Base-by-base conservation (phyloP, 1,140 invertebrate genomes). In the Colletes latitarsis region DNA sequence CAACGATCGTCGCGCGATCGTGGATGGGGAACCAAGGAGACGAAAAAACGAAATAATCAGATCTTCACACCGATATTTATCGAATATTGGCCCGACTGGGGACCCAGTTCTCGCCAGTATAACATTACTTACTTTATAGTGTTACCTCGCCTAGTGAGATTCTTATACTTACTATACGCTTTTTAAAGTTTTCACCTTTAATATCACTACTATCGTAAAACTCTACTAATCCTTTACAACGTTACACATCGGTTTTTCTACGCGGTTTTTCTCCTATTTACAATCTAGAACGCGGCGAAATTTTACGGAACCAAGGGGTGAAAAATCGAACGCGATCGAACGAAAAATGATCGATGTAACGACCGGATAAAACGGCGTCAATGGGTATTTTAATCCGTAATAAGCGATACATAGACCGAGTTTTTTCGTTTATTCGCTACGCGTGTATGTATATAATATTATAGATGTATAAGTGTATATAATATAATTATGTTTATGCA, bases 11-110 rank as follows among this genome's bases (percentile, higher is more conserved):
- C 12, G 17, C 19, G 19, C 41, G 58, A 79, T 73, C 60, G 46
- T 49, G 69, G 53, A 63, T 41, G 30, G 30, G 30, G 41, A 77
- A 55, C 46, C 12, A 72, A 80, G 39, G 57, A 58, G 79, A 68
- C 12, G 46, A 72, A 68, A 39, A 52, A 77, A 77, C 14, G 67
- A 57, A 82, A 52, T 41, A 58, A 70, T 78, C 83, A 83, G 41
- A 84, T 71, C 52, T 69, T 84, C 73, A 88, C 88, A 90, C 92
- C 92, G 93, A 93, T 93, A 93, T 93, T 93, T 93, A 92, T 92
- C 89, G 92, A 93, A 93, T 93, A 93, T 93, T 93, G 91, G 91
- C 89, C 92, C 92, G 86, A 86, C 88, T 92, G 89, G 91, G 88
- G 88, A 88, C 92, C 92, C 89, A 91, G 84, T 81, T 92, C 88